Percentiles rank a stretch among this genome's conserved stretches.
Conservation (phyloP, 2,888 invertebrate species). For the Hylaea fasciaria region DNA sequence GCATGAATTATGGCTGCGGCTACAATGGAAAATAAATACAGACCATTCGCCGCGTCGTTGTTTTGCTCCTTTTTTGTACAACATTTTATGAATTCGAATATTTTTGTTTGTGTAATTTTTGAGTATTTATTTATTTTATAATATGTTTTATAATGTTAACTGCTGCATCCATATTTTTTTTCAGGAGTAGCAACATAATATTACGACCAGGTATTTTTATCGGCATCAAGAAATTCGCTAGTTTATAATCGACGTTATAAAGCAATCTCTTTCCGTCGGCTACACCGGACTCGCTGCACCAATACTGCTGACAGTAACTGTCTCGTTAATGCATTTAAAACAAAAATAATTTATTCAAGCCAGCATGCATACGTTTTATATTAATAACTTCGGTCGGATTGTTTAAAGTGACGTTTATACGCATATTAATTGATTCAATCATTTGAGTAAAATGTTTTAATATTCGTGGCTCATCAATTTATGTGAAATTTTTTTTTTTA, state of each 20-base stretch:
- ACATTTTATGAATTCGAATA: slow-evolving; percentile 9
- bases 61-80: slow-evolving; percentile 30
- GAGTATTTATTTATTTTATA: background rate
- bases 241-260: no score
- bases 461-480: background rate
- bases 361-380: slow-evolving; percentile 33
- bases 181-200: no score
- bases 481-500: background rate
- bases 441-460: background rate
- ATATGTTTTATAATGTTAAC: background rate
- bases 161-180: no score
- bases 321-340: slow-evolving; percentile 61
- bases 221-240: no score
- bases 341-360: slow-evolving; percentile 41
- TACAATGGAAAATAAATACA: slow-evolving; percentile 57
- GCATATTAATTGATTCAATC: slow-evolving; percentile 17
- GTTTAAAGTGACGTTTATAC: slow-evolving; percentile 17
- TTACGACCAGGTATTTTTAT: no score
- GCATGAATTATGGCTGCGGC: slow-evolving; percentile 57
- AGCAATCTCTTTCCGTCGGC: no score
- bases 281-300: slow-evolving; percentile 39
- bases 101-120: slow-evolving; percentile 4
- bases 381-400: slow-evolving; percentile 35
- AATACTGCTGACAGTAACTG: slow-evolving; percentile 59
- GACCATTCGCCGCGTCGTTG: slow-evolving; percentile 37